Base-by-base conservation (phyloP, 2,797 vertebrate species). In the Uromys caudimaculatus region DNA sequence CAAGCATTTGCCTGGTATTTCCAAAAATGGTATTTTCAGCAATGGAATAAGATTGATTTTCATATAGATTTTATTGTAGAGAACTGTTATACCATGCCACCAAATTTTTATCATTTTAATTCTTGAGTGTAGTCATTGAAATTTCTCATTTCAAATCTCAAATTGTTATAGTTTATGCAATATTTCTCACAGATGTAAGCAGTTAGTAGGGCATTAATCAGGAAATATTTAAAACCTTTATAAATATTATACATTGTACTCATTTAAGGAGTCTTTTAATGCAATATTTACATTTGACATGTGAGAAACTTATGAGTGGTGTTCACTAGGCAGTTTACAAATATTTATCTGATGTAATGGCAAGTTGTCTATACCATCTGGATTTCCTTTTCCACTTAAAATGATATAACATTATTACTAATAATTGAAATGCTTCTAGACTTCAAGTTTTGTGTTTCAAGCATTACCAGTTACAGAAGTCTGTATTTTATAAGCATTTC, bases 391-490 rank as follows among this genome's bases (percentile, higher is more conserved):
- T 27, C 32, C 11, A 12, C 1, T 38, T 27, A 56, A 77, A n/a
- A 47, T 41, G 38, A n/a, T 23, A 47, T 13, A 21, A n/a, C 35
- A n/a, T 0, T 81, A 50, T 58, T 73, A 86, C 67, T 90, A 47
- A 71, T 93, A 60, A 76, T 91, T 62, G 35, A 47, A 96, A 96
- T 92, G 2, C 85, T 91, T 9, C 0, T 75, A 44, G 58, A 47
- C 2, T 38, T 85, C 97, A 17, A 96, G 73, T 87, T 84, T 96
- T 84, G 81, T 92, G 35, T 10, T 75, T 23, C 84, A 93, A 96
- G 82, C 79, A 73, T 47, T 92, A 89, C 6, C 16, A 86, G 50
- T 52, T 52, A 85, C 87, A 79, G 0, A 95, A 50, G 14, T 64
- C 41, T 81, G 4, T 71, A 71, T 82, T 96, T 77, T 52, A 38